phyloP scores from a whole-genome alignment of 2,888 invertebrate genomes.

The Philonicus albiceps region DNA sequence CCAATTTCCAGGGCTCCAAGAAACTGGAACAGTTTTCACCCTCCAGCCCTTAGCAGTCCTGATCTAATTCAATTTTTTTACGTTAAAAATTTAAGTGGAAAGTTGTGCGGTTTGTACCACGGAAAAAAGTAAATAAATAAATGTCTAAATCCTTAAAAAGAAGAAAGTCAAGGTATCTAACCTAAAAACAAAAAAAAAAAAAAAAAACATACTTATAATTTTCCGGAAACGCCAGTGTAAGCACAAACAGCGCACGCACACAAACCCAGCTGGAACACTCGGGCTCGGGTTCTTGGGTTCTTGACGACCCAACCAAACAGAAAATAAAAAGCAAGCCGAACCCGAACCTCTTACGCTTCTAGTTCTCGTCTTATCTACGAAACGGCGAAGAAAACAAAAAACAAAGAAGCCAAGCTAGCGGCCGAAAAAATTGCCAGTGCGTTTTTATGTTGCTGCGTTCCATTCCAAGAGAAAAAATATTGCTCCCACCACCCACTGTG shows the following conservation, averaged over 20 bases:
- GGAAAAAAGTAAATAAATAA: background rate
- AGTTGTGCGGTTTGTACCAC: background rate
- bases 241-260: constrained; percentile 41
- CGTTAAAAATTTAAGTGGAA: constrained; percentile 30
- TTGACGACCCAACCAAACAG: constrained; percentile 13
- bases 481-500: constrained; percentile 46
- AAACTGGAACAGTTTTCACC: background rate
- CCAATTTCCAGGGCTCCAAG: background rate
- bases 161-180: background rate
- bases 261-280: background rate
- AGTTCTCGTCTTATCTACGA: constrained; percentile 25
- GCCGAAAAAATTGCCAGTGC: constrained; percentile 41
- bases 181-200: background rate
- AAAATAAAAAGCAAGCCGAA: constrained; percentile 23
- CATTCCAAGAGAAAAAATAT: constrained; percentile 46
- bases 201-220: constrained; percentile 4
- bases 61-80: constrained; percentile 17
- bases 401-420: constrained; percentile 3
- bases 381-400: constrained; percentile 12
- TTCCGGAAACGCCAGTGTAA: constrained; percentile 46
- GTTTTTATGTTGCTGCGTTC: constrained; percentile 48
- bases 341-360: background rate
- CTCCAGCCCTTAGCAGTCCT: background rate
- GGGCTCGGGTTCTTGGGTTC: too few relatives aligned
- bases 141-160: background rate